phyloP scores from a whole-genome alignment of 2,113 vertebrate genomes.

The Platichthys flesus region DNA sequence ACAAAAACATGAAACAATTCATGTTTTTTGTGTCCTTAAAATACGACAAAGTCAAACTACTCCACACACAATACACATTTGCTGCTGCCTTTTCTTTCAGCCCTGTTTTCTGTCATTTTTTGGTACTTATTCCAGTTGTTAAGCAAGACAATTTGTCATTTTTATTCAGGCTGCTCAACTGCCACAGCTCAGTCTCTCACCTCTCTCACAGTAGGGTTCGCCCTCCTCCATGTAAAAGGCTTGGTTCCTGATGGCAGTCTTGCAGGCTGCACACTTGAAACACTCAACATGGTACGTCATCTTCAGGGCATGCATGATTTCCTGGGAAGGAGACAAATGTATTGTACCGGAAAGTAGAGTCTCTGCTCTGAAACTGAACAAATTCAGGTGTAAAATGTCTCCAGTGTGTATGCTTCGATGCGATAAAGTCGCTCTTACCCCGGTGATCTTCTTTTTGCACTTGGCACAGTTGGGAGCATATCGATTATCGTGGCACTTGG shows the following conservation, averaged over 20 bases:
- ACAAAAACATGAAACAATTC: not conserved
- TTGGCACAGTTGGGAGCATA: conserved; percentile 95
- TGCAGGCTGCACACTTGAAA: conserved; percentile 95
- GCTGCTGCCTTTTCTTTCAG: not conserved
- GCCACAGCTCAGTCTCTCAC: conserved; percentile 67
- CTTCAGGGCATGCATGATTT: conserved; percentile 98
- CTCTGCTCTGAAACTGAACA: not conserved
- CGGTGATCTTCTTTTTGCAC: conserved; percentile 97
- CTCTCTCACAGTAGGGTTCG: conserved; percentile 96
- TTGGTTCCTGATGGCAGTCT: conserved; percentile 93
- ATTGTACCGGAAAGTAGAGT: not conserved
- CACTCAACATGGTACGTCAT: conserved; percentile 98
- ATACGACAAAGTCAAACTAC: not conserved
- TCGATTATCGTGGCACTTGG: conserved; percentile 92
- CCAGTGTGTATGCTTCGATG: not conserved
- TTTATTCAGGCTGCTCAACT: not conserved
- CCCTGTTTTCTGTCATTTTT: not conserved
- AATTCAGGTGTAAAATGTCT: not conserved
- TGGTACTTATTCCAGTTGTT: not conserved
- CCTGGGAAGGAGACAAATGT: conserved; percentile 76
- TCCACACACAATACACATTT: not conserved
- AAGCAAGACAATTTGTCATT: not conserved
- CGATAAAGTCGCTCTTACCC: conserved; percentile 81
- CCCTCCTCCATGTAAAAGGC: conserved; percentile 99
- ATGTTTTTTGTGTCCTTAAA: not conserved